Conservation (phyloP, 1,140 invertebrate genomes). For the Scylla paramamosain region DNA sequence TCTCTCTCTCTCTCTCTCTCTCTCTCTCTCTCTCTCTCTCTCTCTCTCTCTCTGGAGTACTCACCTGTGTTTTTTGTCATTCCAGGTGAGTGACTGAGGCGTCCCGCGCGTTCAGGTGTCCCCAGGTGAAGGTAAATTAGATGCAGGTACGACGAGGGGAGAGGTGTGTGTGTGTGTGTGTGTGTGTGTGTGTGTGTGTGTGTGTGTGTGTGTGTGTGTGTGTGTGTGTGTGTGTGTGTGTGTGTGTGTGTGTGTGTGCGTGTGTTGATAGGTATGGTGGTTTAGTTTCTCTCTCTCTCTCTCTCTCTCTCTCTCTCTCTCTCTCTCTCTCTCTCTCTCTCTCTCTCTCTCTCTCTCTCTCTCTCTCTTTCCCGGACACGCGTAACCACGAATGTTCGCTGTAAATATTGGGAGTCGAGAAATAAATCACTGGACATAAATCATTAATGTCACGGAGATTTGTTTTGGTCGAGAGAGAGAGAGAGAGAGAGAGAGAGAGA, state of each 20-base stretch:
- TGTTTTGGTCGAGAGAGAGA: not conserved
- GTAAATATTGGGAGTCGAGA: not conserved
- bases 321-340: no score
- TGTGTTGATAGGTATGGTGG: no score
- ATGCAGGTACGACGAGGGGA: not conserved
- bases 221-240: no score
- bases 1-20: no score
- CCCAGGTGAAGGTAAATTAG: not conserved
- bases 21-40: no score
- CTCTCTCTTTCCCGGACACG: not conserved
- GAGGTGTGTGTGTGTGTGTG: no score
- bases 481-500: conserved; percentile 43
- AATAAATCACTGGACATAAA: not conserved
- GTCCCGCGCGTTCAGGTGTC: not conserved
- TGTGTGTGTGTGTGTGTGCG: no score
- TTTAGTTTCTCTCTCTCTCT: not conserved
- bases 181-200: no score
- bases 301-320: not conserved
- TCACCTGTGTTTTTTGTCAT: not conserved
- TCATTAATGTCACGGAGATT: not conserved
- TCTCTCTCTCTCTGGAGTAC: no score
- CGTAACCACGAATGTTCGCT: not conserved
- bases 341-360: not conserved
- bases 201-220: no score
- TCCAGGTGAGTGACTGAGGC: not conserved